Conservation (phyloP, 2,113 vertebrate species). For the Psophia crepitans region DNA sequence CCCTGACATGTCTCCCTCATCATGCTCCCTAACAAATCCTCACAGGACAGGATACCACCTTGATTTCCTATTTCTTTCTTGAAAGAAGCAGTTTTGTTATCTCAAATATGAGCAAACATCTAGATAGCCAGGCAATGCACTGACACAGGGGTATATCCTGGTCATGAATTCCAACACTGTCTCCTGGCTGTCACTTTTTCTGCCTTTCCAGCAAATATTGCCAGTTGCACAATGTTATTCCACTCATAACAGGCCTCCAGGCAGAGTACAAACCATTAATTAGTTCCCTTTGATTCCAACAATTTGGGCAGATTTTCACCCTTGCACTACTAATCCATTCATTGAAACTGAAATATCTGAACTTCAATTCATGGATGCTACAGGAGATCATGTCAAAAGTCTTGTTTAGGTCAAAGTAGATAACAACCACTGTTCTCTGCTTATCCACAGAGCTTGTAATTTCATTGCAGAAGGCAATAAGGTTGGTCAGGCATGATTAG, state of each 20-base stretch:
- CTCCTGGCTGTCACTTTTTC: background rate
- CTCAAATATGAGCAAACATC: background rate
- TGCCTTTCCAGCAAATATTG: background rate
- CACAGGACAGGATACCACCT: background rate
- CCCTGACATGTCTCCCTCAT: background rate
- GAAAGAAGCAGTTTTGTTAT: background rate
- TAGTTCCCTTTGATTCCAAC: background rate
- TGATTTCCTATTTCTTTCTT: background rate
- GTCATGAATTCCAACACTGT: background rate
- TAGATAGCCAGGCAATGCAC: background rate
- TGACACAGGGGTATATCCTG: background rate
- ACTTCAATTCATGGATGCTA: background rate
- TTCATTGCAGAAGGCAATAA: background rate
- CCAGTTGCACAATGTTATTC: background rate
- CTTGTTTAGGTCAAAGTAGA: background rate
- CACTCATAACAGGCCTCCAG: background rate
- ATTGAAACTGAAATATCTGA: background rate
- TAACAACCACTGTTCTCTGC: background rate
- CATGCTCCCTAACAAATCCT: background rate
- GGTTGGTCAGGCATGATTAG: background rate
- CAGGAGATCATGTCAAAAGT: background rate
- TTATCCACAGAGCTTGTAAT: conserved; percentile 3
- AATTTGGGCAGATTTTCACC: background rate
- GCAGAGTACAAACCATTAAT: conserved; percentile 5
- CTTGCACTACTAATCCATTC: background rate